Evolutionary conservation across 30 jellyfish, hydroid and myxozoan genomes (phyloP).

Genomic region (Aurelia aurita): DNA sequence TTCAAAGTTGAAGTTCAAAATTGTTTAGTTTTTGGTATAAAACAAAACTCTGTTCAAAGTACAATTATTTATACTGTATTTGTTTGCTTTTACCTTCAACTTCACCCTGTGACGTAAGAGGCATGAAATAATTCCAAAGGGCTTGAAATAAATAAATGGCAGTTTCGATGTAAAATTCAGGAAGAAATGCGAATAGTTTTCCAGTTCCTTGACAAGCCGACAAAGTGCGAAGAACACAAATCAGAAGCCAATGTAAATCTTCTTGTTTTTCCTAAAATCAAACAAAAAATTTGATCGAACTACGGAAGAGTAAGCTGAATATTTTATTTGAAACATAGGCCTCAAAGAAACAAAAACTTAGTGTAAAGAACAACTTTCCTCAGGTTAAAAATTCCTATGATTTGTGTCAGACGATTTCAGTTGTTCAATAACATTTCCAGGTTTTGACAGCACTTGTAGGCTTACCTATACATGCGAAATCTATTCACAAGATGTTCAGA

Average conservation of each 20-base stretch:
- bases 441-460: background rate
- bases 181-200: constrained; percentile 80
- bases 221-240: constrained; percentile 68
- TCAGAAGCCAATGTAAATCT: constrained; percentile 87
- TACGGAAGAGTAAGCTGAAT: too few species aligned
- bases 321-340: too few species aligned
- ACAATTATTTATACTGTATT: too few species aligned
- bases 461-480: too few species aligned
- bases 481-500: too few species aligned
- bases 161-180: constrained; percentile 87
- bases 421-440: background rate
- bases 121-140: constrained; percentile 90
- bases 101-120: constrained; percentile 73
- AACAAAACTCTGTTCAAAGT: too few species aligned
- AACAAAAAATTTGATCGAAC: background rate
- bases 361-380: background rate
- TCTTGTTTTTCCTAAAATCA: constrained; percentile 84
- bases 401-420: background rate
- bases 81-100: background rate
- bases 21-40: too few species aligned
- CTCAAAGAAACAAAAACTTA: too few species aligned
- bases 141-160: constrained; percentile 91
- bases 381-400: background rate
- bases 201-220: constrained; percentile 70
- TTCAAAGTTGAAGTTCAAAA: too few species aligned